phyloP scores from a whole-genome alignment of 2,113 vertebrate species.

The Laticauda colubrina region DNA sequence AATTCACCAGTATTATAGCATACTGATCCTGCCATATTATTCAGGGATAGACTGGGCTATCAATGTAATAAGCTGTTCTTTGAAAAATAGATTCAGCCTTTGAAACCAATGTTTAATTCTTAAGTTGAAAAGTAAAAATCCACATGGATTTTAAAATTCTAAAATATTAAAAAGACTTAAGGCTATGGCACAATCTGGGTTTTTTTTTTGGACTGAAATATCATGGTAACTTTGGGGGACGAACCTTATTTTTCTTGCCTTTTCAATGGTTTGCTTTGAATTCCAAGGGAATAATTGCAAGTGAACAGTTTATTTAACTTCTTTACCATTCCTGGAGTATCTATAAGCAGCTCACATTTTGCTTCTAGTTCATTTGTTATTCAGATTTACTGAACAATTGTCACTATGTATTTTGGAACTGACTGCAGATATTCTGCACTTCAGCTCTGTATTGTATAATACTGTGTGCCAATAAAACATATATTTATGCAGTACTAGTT shows the following conservation, averaged over 20 bases:
- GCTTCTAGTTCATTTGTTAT: conserved; percentile 22
- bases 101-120: background rate
- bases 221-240: background rate
- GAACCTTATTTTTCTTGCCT: background rate
- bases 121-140: background rate
- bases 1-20: background rate
- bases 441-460: conserved; percentile 21
- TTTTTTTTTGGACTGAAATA: background rate
- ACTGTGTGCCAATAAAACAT: conserved; percentile 31
- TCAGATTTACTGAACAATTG: conserved; percentile 37
- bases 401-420: conserved; percentile 10
- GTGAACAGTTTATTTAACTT: conserved; percentile 20
- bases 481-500: conserved; percentile 13
- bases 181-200: background rate
- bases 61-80: background rate
- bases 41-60: background rate
- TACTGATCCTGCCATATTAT: background rate
- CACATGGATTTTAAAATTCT: background rate
- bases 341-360: conserved; percentile 13
- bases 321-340: conserved; percentile 24
- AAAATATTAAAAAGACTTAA: background rate
- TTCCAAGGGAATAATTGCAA: conserved; percentile 14
- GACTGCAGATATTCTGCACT: background rate
- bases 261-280: background rate
- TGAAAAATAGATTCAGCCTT: background rate